Conservation (phyloP, 2,113 vertebrate species). For the Cynocephalus volans region DNA sequence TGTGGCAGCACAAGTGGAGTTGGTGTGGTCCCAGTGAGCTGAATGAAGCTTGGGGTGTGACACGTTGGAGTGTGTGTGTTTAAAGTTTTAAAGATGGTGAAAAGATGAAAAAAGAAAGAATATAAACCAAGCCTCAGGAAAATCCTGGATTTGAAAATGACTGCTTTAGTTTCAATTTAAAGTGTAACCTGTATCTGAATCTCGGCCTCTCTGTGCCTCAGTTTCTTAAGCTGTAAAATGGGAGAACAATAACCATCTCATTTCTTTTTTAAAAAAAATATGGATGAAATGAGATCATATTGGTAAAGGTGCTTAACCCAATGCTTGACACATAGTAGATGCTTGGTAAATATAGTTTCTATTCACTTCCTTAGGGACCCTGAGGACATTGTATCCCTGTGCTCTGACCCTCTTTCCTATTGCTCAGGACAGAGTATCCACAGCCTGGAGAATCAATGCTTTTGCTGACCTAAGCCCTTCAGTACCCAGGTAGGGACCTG, state of each 20-base stretch:
- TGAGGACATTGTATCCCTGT: background rate
- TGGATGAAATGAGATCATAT: background rate
- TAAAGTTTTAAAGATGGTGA: background rate
- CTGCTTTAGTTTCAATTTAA: background rate
- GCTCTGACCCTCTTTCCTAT: background rate
- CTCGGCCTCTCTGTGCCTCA: background rate
- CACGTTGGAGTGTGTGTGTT: background rate
- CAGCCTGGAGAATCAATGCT: background rate
- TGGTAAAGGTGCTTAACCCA: background rate
- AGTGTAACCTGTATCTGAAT: background rate
- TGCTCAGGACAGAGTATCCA: background rate
- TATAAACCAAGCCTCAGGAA: background rate
- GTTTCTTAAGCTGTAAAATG: background rate
- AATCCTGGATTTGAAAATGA: background rate
- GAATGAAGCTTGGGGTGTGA: background rate
- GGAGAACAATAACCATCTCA: background rate
- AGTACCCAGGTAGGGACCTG: background rate
- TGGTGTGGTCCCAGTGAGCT: background rate
- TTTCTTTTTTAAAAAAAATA: background rate
- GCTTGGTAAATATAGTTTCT: background rate
- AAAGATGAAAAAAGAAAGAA: background rate
- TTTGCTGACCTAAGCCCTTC: background rate
- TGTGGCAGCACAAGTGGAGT: background rate
- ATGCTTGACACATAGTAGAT: background rate
- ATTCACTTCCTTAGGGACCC: background rate